phyloP scores from a whole-genome alignment of 2,797 vertebrate genomes.

The Hippocampus kuda region DNA sequence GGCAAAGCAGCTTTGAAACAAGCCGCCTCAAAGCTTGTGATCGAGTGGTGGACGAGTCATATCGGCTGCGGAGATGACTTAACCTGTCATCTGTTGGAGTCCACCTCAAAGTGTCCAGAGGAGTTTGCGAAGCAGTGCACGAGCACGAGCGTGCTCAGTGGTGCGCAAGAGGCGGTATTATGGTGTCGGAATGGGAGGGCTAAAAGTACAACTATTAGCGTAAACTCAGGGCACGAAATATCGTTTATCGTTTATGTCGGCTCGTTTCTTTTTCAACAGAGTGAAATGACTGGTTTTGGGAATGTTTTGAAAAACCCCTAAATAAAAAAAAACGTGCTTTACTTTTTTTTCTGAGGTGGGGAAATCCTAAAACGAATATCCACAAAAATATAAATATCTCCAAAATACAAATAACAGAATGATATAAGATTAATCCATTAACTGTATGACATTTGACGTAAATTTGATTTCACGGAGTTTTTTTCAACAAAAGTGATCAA shows the following conservation, averaged over 20 bases:
- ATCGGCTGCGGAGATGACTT: slow-evolving; percentile 30
- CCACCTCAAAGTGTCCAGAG: not conserved
- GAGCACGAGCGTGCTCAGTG: not conserved
- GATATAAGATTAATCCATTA: not conserved
- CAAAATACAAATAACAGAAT: not conserved
- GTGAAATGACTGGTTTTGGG: not conserved
- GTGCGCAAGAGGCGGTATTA: slow-evolving; percentile 36
- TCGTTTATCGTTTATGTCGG: not conserved
- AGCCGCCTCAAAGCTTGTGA: slow-evolving; percentile 5
- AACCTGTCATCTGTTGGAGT: slow-evolving; percentile 40
- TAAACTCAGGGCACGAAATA: not conserved
- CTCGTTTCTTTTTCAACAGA: not conserved
- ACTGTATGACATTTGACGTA: not conserved
- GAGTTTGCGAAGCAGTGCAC: not conserved
- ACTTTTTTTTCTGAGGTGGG: too few relatives aligned
- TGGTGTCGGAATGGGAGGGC: slow-evolving; percentile 44
- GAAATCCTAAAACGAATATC: too few relatives aligned
- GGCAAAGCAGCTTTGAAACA: slow-evolving; percentile 15
- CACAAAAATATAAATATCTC: too few relatives aligned
- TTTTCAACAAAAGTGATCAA: not conserved
- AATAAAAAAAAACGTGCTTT: too few relatives aligned
- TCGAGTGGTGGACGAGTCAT: slow-evolving; percentile 22
- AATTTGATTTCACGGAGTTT: not conserved
- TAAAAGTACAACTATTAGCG: slow-evolving; percentile 23
- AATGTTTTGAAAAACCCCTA: not conserved